Base-by-base conservation (phyloP, 2,888 invertebrate genomes). In the Desoria tigrina region DNA sequence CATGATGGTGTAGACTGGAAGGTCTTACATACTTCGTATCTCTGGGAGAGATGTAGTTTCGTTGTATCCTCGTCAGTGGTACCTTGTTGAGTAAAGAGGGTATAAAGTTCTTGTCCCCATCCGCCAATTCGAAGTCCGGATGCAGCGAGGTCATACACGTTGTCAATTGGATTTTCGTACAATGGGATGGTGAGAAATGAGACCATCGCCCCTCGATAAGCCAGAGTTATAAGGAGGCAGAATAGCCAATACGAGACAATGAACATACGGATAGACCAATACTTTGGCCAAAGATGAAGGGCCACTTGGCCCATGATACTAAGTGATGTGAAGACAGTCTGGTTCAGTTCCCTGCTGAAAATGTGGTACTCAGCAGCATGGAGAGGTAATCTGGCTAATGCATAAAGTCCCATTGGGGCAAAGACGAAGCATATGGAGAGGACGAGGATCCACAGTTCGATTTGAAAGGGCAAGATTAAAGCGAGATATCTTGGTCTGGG, bases 231-330 rank as follows among this genome's bases (percentile, higher is more conserved):
- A 2, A 92, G 82, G 68, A 91, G 86, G 77, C 90, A 90, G 78
- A 91, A 93, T 1, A 92, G 79, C 91, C 91, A 92, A 81, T 91
- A 92, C 88, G 90, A 92, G 0, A 92, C 92, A 1, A 91, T 90
- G 16, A 92, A 82, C 28, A 92, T 82, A 39, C 92, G 83, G 49
- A 92, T 82, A 0, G 92, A 88, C 91, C 92, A 92, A 58, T 64
- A 73, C 50, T 66, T 74, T 14, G 76, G 76, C 76, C 76, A 76
- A 6, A 74, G 42, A 61, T 72, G 65, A 7, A 75, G 56, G 1
- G 75, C 72, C 26, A 76, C 76, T 69, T 76, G 76, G 32, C 65
- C 65, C 74, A 75, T 75, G 24, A 76, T 66, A 26, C 71, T 63
- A 57, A 75, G 66, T 18, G 74, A 71, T 2, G 76, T 75, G 55